Percentiles rank a stretch among this genome's conserved stretches.
These are phyloP conservation scores for Idaea biselata DNA, from an alignment of 2,888 invertebrate genomes.

Conservation along the genomic window DNA sequence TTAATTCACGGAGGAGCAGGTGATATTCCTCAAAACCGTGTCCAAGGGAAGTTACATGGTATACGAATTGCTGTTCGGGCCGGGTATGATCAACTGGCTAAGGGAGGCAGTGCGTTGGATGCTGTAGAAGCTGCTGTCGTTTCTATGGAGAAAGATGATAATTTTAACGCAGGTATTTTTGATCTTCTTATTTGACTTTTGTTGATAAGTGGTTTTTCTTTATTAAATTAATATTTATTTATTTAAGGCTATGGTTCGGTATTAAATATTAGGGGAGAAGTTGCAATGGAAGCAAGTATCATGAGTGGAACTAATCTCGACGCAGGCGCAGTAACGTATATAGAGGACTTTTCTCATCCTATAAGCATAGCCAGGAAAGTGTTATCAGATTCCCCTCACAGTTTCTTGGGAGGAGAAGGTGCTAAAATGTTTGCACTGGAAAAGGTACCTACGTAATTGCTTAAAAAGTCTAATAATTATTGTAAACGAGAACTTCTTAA, in stretches of 20 bases:
- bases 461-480: neutral
- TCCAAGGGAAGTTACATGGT: conserved; percentile 83
- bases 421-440: conserved; percentile 86
- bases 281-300: conserved; percentile 93
- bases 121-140: conserved; percentile 90
- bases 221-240: neutral
- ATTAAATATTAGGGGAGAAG: conserved; percentile 86
- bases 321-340: conserved; percentile 87
- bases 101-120: conserved; percentile 83
- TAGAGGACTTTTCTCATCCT: conserved; percentile 88
- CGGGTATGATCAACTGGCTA: conserved; percentile 80
- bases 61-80: conserved; percentile 82
- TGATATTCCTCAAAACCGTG: conserved; percentile 83
- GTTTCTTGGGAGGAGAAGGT: conserved; percentile 86
- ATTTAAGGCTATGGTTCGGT: conserved; percentile 86
- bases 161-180: conserved; percentile 88
- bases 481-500: conserved; percentile 9
- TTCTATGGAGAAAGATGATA: conserved; percentile 87
- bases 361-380: conserved; percentile 88
- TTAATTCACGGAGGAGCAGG: conserved; percentile 93
- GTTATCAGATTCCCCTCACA: conserved; percentile 88
- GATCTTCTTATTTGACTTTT: neutral
- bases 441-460: conserved; percentile 57
- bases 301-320: conserved; percentile 87
- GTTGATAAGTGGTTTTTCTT: neutral